phyloP scores from a whole-genome alignment of 2,797 vertebrate species.

The Geotrypetes seraphini region DNA sequence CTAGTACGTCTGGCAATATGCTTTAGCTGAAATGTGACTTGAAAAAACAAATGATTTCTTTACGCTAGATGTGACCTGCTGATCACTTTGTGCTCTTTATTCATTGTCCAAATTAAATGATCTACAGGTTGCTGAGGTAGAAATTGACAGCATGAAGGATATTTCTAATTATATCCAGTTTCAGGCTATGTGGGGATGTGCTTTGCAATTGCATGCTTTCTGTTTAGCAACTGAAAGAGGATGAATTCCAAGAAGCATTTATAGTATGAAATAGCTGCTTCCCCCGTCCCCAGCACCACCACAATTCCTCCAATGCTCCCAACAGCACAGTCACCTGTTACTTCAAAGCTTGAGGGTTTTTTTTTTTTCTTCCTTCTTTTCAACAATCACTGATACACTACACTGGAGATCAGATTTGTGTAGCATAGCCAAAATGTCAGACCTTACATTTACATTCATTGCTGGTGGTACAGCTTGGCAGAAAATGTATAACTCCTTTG shows the following conservation, averaged over 20 bases:
- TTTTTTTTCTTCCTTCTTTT: not conserved
- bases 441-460: constrained; percentile 8
- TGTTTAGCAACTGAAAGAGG: not conserved
- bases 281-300: no score
- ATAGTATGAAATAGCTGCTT: constrained; percentile 2
- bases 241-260: constrained; percentile 1
- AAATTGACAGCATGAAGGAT: not conserved
- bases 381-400: not conserved
- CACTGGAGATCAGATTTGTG: not conserved
- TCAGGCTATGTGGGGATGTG: not conserved
- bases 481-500: constrained; percentile 5
- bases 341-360: constrained; percentile 6
- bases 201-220: not conserved
- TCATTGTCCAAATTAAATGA: not conserved
- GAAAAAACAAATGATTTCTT: not conserved
- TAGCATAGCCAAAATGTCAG: constrained; percentile 4
- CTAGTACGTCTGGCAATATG: not conserved
- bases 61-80: not conserved
- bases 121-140: constrained; percentile 1
- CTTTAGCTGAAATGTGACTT: constrained; percentile 9
- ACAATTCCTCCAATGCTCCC: no score
- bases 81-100: constrained; percentile 1
- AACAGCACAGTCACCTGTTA: not conserved
- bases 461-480: constrained; percentile 2
- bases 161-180: constrained; percentile 3